A percentile compares a stretch with the other conserved stretches of the same genome.
phyloP scores from a whole-genome alignment of 2,888 invertebrate species.

The Nomada fucata region DNA sequence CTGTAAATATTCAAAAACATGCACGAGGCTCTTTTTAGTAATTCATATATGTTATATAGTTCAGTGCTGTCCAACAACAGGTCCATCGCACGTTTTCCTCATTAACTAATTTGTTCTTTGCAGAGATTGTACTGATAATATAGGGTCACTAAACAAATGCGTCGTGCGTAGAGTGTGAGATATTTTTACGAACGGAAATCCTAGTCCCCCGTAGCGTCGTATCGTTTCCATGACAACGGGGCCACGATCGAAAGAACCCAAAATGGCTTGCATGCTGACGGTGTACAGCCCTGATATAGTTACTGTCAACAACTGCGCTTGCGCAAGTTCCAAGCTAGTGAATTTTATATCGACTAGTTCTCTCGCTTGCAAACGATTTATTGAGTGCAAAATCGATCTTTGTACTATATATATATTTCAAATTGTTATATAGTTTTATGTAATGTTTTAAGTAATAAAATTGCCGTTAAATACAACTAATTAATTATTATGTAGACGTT shows the following conservation, averaged over 20 bases:
- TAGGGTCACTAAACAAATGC: too few species aligned
- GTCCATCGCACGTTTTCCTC: too few species aligned
- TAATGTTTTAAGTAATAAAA: background rate
- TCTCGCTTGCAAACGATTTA: conserved; percentile 21
- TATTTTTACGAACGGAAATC: too few species aligned
- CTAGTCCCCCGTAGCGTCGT: too few species aligned
- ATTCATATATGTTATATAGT: background rate
- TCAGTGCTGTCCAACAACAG: too few species aligned
- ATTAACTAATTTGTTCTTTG: too few species aligned
- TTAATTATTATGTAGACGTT: background rate
- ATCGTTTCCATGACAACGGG: too few species aligned
- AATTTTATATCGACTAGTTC: conserved; percentile 16
- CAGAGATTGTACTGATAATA: too few species aligned
- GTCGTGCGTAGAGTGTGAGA: too few species aligned
- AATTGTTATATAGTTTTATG: background rate
- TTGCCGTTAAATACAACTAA: background rate
- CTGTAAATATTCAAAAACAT: conserved; percentile 11
- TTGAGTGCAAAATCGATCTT: conserved; percentile 32
- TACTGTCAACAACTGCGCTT: background rate
- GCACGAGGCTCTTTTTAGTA: background rate
- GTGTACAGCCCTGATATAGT: background rate
- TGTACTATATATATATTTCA: background rate
- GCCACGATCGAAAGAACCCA: too few species aligned
- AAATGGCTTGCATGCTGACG: too few species aligned
- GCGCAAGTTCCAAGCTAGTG: conserved; percentile 1